These are phyloP conservation scores for Coelogynopora nodosa DNA, from an alignment of 2,888 invertebrate species.

Conservation along the genomic window DNA sequence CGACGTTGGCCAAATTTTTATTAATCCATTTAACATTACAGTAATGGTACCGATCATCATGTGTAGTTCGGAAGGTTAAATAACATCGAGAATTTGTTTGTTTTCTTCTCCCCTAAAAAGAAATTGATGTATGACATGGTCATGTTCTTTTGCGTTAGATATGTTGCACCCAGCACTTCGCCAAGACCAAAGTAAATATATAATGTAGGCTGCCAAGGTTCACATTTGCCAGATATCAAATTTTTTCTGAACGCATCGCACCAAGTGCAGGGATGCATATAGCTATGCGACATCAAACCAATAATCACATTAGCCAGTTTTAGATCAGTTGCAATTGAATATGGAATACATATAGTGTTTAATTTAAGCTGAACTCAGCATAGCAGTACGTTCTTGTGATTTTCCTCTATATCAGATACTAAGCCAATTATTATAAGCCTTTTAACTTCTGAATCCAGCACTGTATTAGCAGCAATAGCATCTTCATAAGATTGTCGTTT, in stretches of 20 bases:
- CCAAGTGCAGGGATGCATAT: neutral
- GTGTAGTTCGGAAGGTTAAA: neutral
- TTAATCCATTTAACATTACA: neutral
- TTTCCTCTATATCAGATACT: constrained; percentile 12
- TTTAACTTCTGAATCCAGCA: constrained; percentile 5
- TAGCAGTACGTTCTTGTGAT: constrained; percentile 1
- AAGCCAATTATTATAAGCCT: constrained; percentile 11
- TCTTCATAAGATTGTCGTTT: constrained; percentile 13
- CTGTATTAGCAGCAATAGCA: neutral
- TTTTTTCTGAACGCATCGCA: neutral
- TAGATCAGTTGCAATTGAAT: neutral
- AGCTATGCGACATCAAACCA: neutral
- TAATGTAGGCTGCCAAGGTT: neutral
- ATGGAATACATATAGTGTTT: constrained; percentile 2
- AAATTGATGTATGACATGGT: neutral
- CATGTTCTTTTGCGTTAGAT: neutral
- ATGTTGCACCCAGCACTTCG: neutral
- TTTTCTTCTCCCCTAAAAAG: neutral
- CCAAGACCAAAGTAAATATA: neutral
- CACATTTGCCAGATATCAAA: neutral
- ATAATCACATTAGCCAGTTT: neutral
- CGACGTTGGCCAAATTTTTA: neutral
- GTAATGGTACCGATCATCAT: too few relatives aligned
- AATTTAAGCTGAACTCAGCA: constrained; percentile 25
- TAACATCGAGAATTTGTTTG: neutral